Conservation (phyloP, 2,797 vertebrate genomes). For the Falco rusticolus region DNA sequence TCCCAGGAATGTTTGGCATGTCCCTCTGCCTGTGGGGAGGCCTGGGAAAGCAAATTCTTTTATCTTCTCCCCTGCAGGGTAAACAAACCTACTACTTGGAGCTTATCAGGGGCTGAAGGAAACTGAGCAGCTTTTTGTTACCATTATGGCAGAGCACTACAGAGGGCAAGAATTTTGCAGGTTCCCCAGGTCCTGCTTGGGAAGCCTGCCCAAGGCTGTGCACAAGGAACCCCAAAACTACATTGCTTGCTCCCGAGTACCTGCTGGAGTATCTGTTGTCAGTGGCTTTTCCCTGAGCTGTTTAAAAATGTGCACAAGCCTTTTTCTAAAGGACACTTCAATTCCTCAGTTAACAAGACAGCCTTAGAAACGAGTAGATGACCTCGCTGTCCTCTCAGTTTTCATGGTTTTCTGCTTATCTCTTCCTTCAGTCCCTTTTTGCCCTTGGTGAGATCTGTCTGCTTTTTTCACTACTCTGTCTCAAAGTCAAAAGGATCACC, state of each 20-base stretch:
- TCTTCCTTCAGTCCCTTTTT: background rate
- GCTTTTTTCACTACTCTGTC: background rate
- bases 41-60: background rate
- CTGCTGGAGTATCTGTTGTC: background rate
- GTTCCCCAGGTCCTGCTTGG: background rate
- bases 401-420: background rate
- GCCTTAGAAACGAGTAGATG: background rate
- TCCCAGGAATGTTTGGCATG: background rate
- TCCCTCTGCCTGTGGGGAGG: background rate
- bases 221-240: background rate
- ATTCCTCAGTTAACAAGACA: background rate
- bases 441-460: background rate
- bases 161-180: background rate
- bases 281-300: background rate
- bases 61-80: background rate
- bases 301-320: background rate
- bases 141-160: background rate
- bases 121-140: background rate
- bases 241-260: background rate
- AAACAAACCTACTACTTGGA: background rate
- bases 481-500: background rate
- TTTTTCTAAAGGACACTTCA: background rate
- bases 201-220: background rate
- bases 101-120: fast-evolving
- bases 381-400: background rate